Conservation (phyloP, 2,888 invertebrate species). For the Drosophila atroscutellata region DNA sequence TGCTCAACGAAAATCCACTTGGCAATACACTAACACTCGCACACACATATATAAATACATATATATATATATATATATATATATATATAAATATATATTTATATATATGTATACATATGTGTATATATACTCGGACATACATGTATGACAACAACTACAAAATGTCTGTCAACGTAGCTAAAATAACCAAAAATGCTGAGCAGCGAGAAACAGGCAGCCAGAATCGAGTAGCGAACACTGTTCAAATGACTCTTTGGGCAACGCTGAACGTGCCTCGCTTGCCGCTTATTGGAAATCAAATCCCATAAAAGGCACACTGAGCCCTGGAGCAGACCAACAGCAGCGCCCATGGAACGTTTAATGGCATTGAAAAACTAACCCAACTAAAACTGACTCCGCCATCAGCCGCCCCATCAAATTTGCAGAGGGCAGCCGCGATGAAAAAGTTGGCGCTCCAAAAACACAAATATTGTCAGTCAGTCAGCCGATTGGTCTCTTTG, state of each 20-base stretch:
- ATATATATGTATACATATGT: not conserved
- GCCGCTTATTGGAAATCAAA: conserved; percentile 82
- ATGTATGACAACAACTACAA: conserved; percentile 38
- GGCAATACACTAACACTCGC: conserved; percentile 30
- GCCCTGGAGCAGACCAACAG: conserved; percentile 55
- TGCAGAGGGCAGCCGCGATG: not conserved
- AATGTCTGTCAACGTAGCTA: conserved; percentile 70
- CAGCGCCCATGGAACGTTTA: conserved; percentile 44
- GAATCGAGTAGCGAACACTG: conserved; percentile 22
- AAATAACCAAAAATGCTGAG: conserved; percentile 45
- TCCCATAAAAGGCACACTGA: conserved; percentile 79
- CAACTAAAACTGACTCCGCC: conserved; percentile 34
- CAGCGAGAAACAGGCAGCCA: conserved; percentile 15
- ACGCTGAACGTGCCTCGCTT: conserved; percentile 73
- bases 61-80: not conserved
- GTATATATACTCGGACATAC: not conserved
- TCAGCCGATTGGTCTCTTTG: not conserved
- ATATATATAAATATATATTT: not conserved
- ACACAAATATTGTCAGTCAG: conserved; percentile 1
- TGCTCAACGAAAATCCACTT: conserved; percentile 69
- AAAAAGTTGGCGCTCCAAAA: conserved; percentile 16
- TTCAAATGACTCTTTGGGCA: conserved; percentile 45
- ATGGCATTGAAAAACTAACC: conserved; percentile 60
- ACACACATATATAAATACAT: not conserved
- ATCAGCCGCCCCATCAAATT: not conserved